Percentiles rank a stretch among this genome's conserved stretches.
Evolutionary conservation across 2,113 vertebrate genomes (phyloP).

Genomic region (Hirundichthys speculiger): DNA sequence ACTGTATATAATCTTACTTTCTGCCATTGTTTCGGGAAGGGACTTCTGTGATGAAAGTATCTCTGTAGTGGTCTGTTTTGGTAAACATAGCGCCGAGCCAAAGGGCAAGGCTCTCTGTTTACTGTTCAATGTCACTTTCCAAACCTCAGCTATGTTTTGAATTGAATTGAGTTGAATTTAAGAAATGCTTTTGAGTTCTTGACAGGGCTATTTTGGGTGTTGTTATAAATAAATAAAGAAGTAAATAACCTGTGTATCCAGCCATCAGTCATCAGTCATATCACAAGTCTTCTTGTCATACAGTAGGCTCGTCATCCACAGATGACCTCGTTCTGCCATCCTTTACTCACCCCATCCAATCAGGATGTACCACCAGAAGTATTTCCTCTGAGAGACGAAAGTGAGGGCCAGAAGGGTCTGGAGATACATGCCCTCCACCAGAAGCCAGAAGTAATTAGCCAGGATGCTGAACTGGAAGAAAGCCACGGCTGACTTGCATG

Average conservation of each 20-base stretch:
- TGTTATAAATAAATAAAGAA: background rate
- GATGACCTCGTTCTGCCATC: background rate
- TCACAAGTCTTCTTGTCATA: no score
- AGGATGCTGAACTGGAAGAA: conserved; percentile 91
- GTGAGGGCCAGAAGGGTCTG: conserved; percentile 88
- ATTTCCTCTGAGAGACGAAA: conserved; percentile 87
- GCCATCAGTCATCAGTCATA: background rate
- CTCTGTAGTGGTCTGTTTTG: no score
- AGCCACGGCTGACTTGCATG: conserved; percentile 84
- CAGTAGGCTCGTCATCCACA: background rate
- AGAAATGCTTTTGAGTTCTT: no score
- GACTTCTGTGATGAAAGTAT: no score
- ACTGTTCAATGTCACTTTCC: no score
- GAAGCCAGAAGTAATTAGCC: conserved; percentile 90
- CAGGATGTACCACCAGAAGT: conserved; percentile 90
- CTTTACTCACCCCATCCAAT: conserved; percentile 87
- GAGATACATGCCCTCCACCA: conserved; percentile 91
- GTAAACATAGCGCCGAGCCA: no score
- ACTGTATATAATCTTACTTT: no score
- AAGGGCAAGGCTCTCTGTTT: no score
- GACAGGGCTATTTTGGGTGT: no score
- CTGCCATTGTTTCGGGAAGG: no score
- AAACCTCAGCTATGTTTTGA: no score
- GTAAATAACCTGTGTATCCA: background rate
- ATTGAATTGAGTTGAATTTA: no score